A percentile compares a stretch with the other conserved stretches of the same genome.
These are phyloP conservation scores for Lepus europaeus DNA, from an alignment of 2,113 vertebrate species.

Conservation along the genomic window DNA sequence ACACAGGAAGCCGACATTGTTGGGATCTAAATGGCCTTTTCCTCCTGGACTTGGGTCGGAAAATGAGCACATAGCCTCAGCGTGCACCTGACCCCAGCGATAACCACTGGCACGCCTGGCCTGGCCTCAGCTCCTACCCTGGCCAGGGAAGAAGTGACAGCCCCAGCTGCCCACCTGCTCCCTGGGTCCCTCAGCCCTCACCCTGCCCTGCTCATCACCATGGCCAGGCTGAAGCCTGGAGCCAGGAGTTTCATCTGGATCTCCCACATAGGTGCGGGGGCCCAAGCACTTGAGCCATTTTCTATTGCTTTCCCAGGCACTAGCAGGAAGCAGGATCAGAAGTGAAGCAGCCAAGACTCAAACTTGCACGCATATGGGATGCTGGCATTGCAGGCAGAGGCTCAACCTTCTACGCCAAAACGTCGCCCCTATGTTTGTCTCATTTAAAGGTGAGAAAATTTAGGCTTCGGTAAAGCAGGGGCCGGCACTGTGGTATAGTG, in stretches of 20 bases:
- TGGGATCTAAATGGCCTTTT: conserved; percentile 84
- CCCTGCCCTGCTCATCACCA: neutral
- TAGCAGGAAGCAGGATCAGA: too few relatives aligned
- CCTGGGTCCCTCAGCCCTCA: neutral
- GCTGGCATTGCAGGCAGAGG: too few relatives aligned
- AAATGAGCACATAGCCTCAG: conserved; percentile 73
- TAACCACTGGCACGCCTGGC: neutral
- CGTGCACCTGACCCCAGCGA: conserved; percentile 76
- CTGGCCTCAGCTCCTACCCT: neutral
- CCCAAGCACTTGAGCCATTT: too few relatives aligned
- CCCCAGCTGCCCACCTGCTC: neutral
- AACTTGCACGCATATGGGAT: too few relatives aligned
- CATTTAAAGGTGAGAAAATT: neutral
- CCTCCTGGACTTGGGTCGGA: conserved; percentile 80
- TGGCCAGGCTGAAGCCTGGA: too few relatives aligned
- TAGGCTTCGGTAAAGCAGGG: neutral
- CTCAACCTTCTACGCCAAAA: too few relatives aligned
- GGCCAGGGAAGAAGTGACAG: neutral
- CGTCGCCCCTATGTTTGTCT: too few relatives aligned
- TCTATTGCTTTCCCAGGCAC: too few relatives aligned
- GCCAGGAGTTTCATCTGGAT: too few relatives aligned
- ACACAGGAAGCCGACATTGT: conserved; percentile 90
- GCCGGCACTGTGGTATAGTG: too few relatives aligned
- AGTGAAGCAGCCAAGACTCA: too few relatives aligned
- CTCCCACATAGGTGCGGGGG: too few relatives aligned